A percentile compares a stretch with the other conserved stretches of the same genome.
phyloP scores from a whole-genome alignment of 2,797 vertebrate genomes.

The Eutrigla gurnardus region DNA sequence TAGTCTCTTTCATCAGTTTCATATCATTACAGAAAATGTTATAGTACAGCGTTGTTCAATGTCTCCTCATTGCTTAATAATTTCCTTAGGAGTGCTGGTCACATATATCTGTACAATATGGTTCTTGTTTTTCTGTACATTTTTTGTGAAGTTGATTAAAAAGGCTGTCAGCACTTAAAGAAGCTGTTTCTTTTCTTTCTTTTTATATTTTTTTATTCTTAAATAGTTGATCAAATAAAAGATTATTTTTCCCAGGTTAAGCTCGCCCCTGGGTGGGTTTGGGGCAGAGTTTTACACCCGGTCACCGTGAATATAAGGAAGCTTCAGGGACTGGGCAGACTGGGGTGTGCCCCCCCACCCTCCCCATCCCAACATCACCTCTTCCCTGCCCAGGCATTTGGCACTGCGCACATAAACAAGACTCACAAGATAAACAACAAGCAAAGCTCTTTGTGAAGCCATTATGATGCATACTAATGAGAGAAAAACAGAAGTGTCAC shows the following conservation, averaged over 20 bases:
- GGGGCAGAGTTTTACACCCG: conserved; percentile 77
- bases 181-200: conserved; percentile 90
- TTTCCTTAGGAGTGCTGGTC: conserved; percentile 99
- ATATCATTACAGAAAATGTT: conserved; percentile 99
- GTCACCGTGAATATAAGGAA: conserved; percentile 87
- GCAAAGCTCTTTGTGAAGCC: conserved; percentile 99
- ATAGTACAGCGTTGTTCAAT: conserved; percentile 99
- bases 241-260: conserved; percentile 86
- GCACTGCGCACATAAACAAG: conserved; percentile 99
- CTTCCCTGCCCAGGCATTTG: conserved; percentile 88
- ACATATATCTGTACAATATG: conserved; percentile 99
- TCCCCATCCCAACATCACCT: conserved; percentile 70
- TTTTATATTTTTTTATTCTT: conserved; percentile 62
- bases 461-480: conserved; percentile 99
- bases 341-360: conserved; percentile 71
- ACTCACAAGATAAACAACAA: conserved; percentile 99
- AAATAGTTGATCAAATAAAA: conserved; percentile 92
- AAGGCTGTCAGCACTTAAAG: conserved; percentile 99
- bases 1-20: conserved; percentile 98
- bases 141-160: conserved; percentile 99
- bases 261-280: conserved; percentile 82
- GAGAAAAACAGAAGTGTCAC: conserved; percentile 96
- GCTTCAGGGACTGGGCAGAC: conserved; percentile 86
- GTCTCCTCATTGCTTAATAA: conserved; percentile 97
- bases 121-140: conserved; percentile 96